Evolutionary conservation across 1,140 invertebrate species (phyloP).

Genomic region (Bombus waltoni): DNA sequence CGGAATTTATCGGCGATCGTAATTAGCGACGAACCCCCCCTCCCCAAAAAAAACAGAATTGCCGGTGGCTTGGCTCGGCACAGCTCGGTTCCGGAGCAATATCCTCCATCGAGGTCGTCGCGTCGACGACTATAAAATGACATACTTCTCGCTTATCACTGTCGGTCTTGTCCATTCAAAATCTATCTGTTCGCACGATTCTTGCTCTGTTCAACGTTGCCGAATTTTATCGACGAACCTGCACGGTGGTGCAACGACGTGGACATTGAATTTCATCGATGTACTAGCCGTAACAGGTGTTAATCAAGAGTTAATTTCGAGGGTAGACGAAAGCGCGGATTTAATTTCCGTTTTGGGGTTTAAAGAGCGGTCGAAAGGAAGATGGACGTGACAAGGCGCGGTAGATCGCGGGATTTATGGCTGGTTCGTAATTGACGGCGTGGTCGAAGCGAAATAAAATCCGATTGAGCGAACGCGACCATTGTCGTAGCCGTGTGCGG

Average conservation of each 20-base stretch:
- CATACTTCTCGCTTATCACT: slow-evolving; percentile 15
- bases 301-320: slow-evolving; percentile 32
- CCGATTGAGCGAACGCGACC: neutral
- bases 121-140: slow-evolving; percentile 31
- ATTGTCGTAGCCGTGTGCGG: slow-evolving; percentile 11
- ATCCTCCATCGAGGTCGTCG: neutral
- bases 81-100: neutral
- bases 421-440: slow-evolving; percentile 28
- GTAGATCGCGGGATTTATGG: slow-evolving; percentile 33
- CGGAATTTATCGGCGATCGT: slow-evolving; percentile 6
- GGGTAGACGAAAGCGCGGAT: neutral
- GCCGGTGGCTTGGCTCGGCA: neutral
- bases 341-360: slow-evolving; percentile 5
- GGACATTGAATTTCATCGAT: neutral
- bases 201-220: neutral
- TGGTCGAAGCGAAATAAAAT: slow-evolving; percentile 23
- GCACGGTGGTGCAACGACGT: too few species aligned
- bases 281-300: neutral
- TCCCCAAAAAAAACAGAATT: neutral
- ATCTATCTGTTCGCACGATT: neutral
- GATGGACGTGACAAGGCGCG: neutral
- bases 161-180: neutral
- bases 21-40: slow-evolving; percentile 1
- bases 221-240: neutral
- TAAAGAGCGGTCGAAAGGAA: neutral